These are phyloP conservation scores for Dasyurus viverrinus DNA, from an alignment of 2,113 vertebrate species.

Conservation along the genomic window DNA sequence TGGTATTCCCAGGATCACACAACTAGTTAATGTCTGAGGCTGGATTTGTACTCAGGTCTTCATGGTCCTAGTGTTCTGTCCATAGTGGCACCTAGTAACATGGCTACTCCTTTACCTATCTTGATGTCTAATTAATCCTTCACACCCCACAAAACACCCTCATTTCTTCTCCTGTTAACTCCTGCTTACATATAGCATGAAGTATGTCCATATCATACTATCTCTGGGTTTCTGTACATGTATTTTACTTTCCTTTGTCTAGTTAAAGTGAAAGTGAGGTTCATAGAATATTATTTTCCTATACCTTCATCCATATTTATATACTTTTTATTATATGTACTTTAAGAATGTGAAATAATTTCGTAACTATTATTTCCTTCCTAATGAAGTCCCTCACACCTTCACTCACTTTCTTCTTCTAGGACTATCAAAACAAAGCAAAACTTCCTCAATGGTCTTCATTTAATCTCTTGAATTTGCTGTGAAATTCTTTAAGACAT, in stretches of 20 bases:
- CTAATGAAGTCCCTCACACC: neutral
- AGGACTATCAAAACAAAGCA: neutral
- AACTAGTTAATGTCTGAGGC: neutral
- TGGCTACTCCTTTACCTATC: neutral
- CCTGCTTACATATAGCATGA: neutral
- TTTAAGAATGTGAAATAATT: neutral
- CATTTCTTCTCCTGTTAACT: neutral
- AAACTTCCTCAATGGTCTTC: neutral
- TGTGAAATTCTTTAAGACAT: neutral
- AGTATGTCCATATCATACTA: neutral
- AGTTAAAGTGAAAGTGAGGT: neutral
- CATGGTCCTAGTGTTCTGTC: neutral
- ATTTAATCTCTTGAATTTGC: neutral
- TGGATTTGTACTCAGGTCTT: neutral
- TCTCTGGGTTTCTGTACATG: neutral
- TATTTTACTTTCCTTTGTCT: neutral
- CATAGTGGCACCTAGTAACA: neutral
- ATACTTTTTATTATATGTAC: neutral
- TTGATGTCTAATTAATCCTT: neutral
- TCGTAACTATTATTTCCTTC: neutral
- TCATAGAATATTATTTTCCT: neutral
- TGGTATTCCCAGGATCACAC: neutral
- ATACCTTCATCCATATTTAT: neutral
- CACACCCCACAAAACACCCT: neutral
- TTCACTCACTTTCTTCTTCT: neutral